A percentile compares a stretch with the other conserved stretches of the same genome.
Conservation (phyloP, 37 sponge, comb jelly and placozoan species). For the Dysidea cf. avara region DNA sequence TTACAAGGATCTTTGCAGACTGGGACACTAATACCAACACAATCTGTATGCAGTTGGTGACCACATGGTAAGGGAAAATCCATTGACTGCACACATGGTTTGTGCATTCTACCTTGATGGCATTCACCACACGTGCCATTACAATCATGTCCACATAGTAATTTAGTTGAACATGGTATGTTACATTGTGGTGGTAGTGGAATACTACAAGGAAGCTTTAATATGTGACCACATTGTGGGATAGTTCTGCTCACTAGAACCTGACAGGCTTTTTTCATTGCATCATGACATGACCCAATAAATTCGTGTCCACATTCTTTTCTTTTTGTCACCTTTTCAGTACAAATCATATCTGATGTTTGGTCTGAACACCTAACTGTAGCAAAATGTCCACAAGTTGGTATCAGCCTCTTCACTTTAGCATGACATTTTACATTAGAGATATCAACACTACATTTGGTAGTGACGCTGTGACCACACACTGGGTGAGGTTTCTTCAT, state of each 20-base stretch:
- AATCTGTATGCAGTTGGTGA: conserved; percentile 63
- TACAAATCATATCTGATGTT: conserved; percentile 18
- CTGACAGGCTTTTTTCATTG: conserved; percentile 17
- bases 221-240: conserved; percentile 62
- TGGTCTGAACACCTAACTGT: too few species aligned
- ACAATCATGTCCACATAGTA: conserved; percentile 77
- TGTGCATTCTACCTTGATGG: conserved; percentile 67
- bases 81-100: conserved; percentile 49
- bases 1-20: conserved; percentile 64
- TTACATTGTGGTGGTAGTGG: conserved; percentile 28
- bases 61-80: conserved; percentile 75
- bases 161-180: conserved; percentile 25
- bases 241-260: conserved; percentile 22
- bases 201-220: conserved; percentile 23
- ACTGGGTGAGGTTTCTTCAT: conserved; percentile 31
- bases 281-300: conserved; percentile 10
- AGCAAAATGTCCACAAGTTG: too few species aligned
- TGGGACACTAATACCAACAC: conserved; percentile 48
- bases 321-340: conserved; percentile 9
- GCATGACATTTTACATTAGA: too few species aligned
- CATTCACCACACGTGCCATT: conserved; percentile 72
- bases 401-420: too few species aligned
- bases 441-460: too few species aligned
- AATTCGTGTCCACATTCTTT: conserved; percentile 59
- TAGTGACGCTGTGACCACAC: too few species aligned